Evolutionary conservation across 2,113 vertebrate genomes (phyloP).

Genomic region (Zosterops lateralis): DNA sequence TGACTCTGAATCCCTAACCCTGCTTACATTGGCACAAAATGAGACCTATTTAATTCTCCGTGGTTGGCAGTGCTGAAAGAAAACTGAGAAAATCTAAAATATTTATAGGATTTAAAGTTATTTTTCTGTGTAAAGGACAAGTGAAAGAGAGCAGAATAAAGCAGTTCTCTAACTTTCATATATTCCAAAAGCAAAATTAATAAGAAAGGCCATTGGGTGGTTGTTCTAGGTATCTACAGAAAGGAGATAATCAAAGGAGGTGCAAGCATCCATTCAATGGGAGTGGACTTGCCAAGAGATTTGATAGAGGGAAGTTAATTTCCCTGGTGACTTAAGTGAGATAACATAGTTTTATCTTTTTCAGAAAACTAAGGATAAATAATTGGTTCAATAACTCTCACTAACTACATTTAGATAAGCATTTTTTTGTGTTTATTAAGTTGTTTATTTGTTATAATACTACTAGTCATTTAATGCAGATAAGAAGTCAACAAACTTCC

Average conservation of each 20-base stretch:
- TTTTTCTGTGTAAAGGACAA: conserved; percentile 39
- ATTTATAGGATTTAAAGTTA: background rate
- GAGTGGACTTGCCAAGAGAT: conserved; percentile 77
- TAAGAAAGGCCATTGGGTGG: conserved; percentile 81
- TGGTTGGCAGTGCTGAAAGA: background rate
- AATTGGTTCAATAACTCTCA: conserved; percentile 82
- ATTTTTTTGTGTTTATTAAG: conserved; percentile 81
- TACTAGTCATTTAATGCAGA: conserved; percentile 73
- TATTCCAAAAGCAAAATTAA: conserved; percentile 59
- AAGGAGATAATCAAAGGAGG: conserved; percentile 84
- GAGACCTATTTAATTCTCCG: background rate
- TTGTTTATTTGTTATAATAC: conserved; percentile 90
- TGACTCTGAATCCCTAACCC: background rate
- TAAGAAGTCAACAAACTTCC: conserved; percentile 71
- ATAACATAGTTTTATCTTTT: conserved; percentile 90
- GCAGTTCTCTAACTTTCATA: conserved; percentile 11
- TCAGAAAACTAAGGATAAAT: conserved; percentile 86
- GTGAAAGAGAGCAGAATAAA: conserved; percentile 48
- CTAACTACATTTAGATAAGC: conserved; percentile 81
- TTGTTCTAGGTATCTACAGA: conserved; percentile 78
- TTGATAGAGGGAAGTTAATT: conserved; percentile 92
- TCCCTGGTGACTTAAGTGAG: conserved; percentile 91
- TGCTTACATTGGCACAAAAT: background rate
- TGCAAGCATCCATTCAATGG: conserved; percentile 79
- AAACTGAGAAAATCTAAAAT: conserved; percentile 9